Base-by-base conservation (phyloP, 1,140 invertebrate species). In the Zaprionus capensis region DNA sequence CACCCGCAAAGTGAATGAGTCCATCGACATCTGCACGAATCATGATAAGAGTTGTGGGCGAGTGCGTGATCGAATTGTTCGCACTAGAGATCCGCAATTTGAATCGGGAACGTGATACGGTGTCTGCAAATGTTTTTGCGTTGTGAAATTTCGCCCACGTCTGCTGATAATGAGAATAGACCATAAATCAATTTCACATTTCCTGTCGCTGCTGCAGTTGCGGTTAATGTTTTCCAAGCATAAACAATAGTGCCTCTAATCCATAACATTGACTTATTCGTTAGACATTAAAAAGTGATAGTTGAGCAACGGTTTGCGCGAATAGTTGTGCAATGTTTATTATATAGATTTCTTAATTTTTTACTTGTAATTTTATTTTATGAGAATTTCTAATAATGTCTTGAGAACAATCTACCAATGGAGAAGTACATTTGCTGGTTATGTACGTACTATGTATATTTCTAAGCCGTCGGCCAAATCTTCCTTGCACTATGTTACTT, bases 101-200 rank as follows among this genome's bases (percentile, higher is more conserved):
- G 20, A 59, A 70, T 71, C 53, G 59, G 20, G 5, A 28, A 53
- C 20, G 51, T 71, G 68, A 76, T 76, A 76, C 36, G 68, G 44
- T 59, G 20, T 71, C 62, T 71, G 62, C 53, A 66, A 56, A 24
- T 66, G 51, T 57, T 64, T 71, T 71, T 71, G 53, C 70, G 68
- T 71, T 58, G 46, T 62, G 6, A 46, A 34, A 71, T 28, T 34
- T 71, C 62, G 62, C 62, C 62, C 62, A 71, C 62, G 62, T 72
- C 12, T 34, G 24, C 55, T 72, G 70, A 72, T 72, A 72, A 72
- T 63, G 59, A 46, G 20, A 41, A 26, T 46, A 26, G 17, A 36
- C 22, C 20, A 56, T 56, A 44, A 55, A 65, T 71, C 12, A 63
- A n/a, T 9, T 59, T 46, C 57, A 14, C 26, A 46, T 22, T 20